Evolutionary conservation across 2,888 invertebrate genomes (phyloP).

Genomic region (Kuschelorhynchus macadamiae): DNA sequence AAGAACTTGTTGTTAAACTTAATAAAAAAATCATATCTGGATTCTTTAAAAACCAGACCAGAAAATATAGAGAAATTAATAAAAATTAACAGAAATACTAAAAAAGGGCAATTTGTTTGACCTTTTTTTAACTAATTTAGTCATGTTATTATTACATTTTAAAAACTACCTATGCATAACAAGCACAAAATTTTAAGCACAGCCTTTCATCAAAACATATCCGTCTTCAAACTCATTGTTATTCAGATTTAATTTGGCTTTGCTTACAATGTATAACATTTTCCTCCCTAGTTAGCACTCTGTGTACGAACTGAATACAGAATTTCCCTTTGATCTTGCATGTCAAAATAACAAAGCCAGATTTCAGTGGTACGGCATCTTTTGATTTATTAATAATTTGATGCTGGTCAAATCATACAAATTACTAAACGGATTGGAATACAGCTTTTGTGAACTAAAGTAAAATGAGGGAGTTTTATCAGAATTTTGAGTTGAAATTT

Average conservation of each 20-base stretch:
- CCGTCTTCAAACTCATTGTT: constrained; percentile 41
- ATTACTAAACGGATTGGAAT: not conserved
- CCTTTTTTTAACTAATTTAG: too few species aligned
- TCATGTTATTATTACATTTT: too few species aligned
- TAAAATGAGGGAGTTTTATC: too few species aligned
- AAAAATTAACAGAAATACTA: too few species aligned
- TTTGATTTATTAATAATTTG: constrained; percentile 5
- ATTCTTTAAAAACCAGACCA: too few species aligned
- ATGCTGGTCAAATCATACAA: constrained; percentile 13
- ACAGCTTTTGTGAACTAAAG: too few species aligned
- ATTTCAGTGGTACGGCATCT: constrained; percentile 26
- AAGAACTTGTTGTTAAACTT: too few species aligned
- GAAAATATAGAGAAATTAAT: too few species aligned
- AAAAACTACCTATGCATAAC: not conserved
- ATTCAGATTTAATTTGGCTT: constrained; percentile 46
- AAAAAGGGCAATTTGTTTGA: too few species aligned
- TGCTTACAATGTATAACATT: constrained; percentile 46
- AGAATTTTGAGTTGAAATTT: too few species aligned
- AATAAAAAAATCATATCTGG: too few species aligned
- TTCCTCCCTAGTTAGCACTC: constrained; percentile 44
- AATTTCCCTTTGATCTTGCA: constrained; percentile 46
- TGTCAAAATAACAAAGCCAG: constrained; percentile 43
- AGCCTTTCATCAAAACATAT: constrained; percentile 31
- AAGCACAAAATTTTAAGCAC: constrained; percentile 22
- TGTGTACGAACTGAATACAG: constrained; percentile 45